These are phyloP conservation scores for Geopemphigus sp. DNA, from an alignment of 1,140 invertebrate genomes.

Conservation along the genomic window DNA sequence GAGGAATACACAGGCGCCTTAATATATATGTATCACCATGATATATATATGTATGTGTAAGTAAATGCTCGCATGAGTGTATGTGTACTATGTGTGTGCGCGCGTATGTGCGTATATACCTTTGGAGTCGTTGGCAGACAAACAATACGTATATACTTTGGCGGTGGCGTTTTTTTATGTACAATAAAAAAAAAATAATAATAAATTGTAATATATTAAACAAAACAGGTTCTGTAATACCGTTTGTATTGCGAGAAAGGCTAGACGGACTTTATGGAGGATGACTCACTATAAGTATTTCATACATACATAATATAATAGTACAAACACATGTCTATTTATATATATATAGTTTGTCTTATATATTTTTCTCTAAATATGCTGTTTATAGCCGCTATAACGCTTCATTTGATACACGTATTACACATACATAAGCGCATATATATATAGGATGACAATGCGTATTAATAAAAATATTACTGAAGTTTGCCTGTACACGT, in stretches of 20 bases:
- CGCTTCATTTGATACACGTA: too few species aligned
- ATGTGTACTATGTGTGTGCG: background rate
- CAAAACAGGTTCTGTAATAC: slow-evolving; percentile 42
- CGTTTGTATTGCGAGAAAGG: slow-evolving; percentile 20
- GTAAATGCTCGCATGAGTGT: too few species aligned
- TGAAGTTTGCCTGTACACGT: background rate
- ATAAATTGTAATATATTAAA: slow-evolving; percentile 38
- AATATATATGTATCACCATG: background rate
- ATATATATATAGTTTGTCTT: background rate
- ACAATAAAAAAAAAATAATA: slow-evolving; percentile 31
- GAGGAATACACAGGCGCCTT: background rate
- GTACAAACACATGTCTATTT: background rate
- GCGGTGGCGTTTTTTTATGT: slow-evolving; percentile 28
- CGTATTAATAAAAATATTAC: background rate
- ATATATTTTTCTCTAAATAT: background rate
- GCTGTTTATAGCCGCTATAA: background rate
- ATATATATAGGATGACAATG: background rate
- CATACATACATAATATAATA: background rate
- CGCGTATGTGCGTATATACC: background rate
- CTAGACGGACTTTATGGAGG: slow-evolving; percentile 42
- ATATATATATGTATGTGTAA: background rate
- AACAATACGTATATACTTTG: slow-evolving; percentile 10
- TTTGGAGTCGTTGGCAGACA: slow-evolving; percentile 12
- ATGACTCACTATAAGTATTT: slow-evolving; percentile 32
- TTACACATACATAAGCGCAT: too few species aligned